Conservation (phyloP, 1,140 invertebrate species). For the Saccostrea echinata region DNA sequence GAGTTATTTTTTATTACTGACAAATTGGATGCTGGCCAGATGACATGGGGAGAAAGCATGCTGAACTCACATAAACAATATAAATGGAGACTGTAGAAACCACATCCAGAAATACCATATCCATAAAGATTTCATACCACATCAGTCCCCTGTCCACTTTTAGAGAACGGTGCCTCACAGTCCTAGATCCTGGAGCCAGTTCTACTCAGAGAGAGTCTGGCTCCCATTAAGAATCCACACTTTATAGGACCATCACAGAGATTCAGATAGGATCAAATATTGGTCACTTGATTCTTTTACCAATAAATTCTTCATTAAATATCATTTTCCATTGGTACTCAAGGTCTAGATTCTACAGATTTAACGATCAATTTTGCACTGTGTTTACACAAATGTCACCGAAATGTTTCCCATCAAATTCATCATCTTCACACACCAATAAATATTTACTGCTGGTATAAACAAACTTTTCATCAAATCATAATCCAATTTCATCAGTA, state of each 20-base stretch:
- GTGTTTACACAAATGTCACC: not conserved
- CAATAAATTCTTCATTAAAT: too few species aligned
- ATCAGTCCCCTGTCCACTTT: not conserved
- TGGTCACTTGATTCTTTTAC: too few species aligned
- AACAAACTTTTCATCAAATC: conserved; percentile 10
- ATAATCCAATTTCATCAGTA: conserved; percentile 1
- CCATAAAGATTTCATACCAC: not conserved
- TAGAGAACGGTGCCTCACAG: not conserved
- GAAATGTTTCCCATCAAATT: not conserved
- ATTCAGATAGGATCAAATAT: not conserved
- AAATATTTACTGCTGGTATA: not conserved
- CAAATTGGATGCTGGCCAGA: not conserved
- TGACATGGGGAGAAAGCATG: not conserved
- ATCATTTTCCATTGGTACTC: too few species aligned
- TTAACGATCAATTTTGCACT: not conserved
- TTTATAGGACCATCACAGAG: not conserved
- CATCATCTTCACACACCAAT: not conserved
- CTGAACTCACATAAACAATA: conserved; percentile 25
- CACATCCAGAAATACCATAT: not conserved
- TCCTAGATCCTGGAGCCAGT: not conserved
- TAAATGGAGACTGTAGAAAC: not conserved
- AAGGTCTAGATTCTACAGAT: not conserved
- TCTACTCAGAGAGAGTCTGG: not conserved
- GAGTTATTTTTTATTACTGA: conserved; percentile 7
- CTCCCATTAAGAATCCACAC: not conserved